Base-by-base conservation (phyloP, 2,797 vertebrate species). In the Coracias cyanogaster region DNA sequence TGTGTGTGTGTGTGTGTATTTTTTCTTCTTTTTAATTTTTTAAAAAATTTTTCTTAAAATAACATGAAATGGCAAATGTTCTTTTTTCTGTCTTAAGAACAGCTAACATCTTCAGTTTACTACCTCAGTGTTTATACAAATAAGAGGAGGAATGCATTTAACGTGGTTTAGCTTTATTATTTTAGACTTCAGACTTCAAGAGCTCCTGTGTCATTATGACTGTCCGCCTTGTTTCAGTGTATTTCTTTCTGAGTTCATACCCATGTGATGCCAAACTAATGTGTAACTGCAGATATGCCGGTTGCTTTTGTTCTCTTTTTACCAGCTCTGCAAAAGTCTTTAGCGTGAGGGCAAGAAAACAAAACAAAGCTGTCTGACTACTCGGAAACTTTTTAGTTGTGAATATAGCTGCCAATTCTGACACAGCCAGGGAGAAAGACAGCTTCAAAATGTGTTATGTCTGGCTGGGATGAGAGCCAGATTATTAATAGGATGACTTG, bases 401-500 rank as follows among this genome's bases (percentile, higher is more conserved):
- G 83, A 86, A 62, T 64, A 69, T 25, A 61, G 61, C 46, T 93
- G 72, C 71, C 74, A 82, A 60, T 91, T 94, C 61, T 89, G 60
- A 89, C 66, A 71, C 26, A 82, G 61, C 21, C 16, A 77, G 82
- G 65, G 77, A 88, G 79, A 89, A 86, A 81, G 77, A 82, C 60
- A 65, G 41, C 76, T 89, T 90, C 83, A 83, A 78, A 97, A 95
- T 72, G 28, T 88, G 87, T 69, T 95, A 83, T 89, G 66, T 64
- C 90, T 95, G 72, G 19, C 71, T 93, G 81, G 91, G 86, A 92
- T 60, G 57, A 80, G 64, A 92, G 77, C 92, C 89, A 94, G 93
- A 39, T 93, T 97, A 95, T 94, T 94, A 91, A 81, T 31, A 90
- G 77, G 70, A 73, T 94, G 90, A 74, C 81, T 96, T 89, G 64